Base-by-base conservation (phyloP, 2,113 vertebrate species). In the Rafetus swinhoei region DNA sequence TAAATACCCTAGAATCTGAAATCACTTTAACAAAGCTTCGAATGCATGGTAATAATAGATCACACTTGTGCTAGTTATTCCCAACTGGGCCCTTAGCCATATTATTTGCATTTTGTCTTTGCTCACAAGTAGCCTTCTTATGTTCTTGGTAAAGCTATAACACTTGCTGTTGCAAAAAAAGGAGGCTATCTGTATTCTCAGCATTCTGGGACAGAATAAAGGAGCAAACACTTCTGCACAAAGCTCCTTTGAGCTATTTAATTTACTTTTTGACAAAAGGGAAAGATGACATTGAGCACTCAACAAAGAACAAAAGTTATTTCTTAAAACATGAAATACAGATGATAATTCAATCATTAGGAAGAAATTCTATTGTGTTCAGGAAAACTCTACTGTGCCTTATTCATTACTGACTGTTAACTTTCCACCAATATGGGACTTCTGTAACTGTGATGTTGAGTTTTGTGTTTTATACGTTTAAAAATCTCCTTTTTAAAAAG, bases 161-260 rank as follows among this genome's bases (percentile, higher is more conserved):
- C 56, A 94, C 14, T 97, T 94, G 56, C 65, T 95, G 59, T 84
- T 95, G 86, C 90, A 97, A 96, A 97, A 92, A 97, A 97, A 96
- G 91, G 89, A 87, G 2, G n/a, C 79, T 94, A 96, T 98, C 95
- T 97, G 96, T 98, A 97, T 97, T 97, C 93, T 65, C 87, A 96
- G 93, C 87, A 85, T 97, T 97, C 86, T 91, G 86, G 72, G 88
- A 88, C 79, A 79, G 95, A 97, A 98, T 95, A 97, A 98, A 97
- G 90, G 85, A 96, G 87, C 91, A 97, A 97, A 97, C 84, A 95
- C 82, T 96, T 92, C 96, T 93, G 35, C 79, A 97, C 94, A 97
- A 97, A 98, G 96, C 85, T 86, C 90, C 95, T 97, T 98, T 98
- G 96, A 98, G 95, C 65, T 96, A 91, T 90, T 97, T 96, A 97